Percentiles rank a stretch among this genome's conserved stretches.
These are phyloP conservation scores for Ophion ellenae DNA, from an alignment of 2,888 invertebrate species.

Conservation along the genomic window DNA sequence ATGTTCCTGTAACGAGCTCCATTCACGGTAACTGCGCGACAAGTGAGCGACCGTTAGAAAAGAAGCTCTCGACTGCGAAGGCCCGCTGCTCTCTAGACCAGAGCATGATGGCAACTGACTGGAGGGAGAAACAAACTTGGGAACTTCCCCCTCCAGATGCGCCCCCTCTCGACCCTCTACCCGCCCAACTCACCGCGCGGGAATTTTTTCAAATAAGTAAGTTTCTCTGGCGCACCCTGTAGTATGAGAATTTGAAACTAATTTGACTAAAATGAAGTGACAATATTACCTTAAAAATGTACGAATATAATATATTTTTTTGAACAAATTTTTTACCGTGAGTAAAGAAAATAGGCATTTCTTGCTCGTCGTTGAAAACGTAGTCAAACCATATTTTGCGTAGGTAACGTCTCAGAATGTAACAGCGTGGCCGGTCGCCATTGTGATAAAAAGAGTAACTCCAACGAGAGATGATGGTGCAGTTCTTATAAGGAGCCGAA, in stretches of 20 bases:
- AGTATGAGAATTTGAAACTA: constrained; percentile 25
- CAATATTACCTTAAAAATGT: constrained; percentile 25
- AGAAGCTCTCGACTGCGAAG: no score
- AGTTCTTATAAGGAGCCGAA: constrained; percentile 32
- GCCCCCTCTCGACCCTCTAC: no score
- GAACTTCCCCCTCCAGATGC: no score
- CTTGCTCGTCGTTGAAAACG: constrained; percentile 25
- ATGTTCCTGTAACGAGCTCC: no score
- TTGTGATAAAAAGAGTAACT: constrained; percentile 31
- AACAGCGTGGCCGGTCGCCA: constrained; percentile 20
- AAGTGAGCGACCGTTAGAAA: no score
- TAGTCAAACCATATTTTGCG: constrained; percentile 24
- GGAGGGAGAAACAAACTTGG: no score
- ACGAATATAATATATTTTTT: constrained; percentile 25
- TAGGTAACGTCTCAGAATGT: constrained; percentile 31
- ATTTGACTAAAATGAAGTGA: constrained; percentile 21
- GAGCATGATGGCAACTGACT: no score
- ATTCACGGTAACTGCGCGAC: no score
- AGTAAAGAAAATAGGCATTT: constrained; percentile 21
- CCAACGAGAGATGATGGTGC: constrained; percentile 3
- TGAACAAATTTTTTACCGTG: constrained; percentile 22
- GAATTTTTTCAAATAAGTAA: no score
- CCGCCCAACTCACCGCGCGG: no score
- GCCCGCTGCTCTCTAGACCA: no score
- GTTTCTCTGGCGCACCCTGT: no score